Evolutionary conservation across 2,888 invertebrate species (phyloP).

Genomic region (Drosophila paracracens): DNA sequence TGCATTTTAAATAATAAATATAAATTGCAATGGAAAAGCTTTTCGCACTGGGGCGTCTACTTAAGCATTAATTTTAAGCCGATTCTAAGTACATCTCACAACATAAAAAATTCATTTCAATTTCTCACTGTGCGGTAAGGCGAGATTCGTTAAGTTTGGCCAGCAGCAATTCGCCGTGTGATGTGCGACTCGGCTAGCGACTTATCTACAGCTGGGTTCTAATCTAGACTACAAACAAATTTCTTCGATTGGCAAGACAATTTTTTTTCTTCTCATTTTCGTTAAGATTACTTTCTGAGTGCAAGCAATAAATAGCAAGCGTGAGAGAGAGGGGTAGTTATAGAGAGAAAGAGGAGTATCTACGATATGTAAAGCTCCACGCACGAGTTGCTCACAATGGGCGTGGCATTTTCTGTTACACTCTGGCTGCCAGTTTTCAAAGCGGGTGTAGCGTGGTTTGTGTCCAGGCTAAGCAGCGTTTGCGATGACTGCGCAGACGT

Average conservation of each 20-base stretch:
- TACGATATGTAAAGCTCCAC: constrained; percentile 81
- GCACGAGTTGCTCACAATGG: constrained; percentile 76
- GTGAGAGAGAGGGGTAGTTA: constrained; percentile 7
- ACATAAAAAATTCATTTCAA: constrained; percentile 55
- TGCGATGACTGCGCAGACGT: constrained; percentile 34
- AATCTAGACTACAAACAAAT: constrained; percentile 68
- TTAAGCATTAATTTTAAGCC: constrained; percentile 48
- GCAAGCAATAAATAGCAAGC: constrained; percentile 18
- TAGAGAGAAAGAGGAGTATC: constrained; percentile 16
- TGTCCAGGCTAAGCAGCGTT: constrained; percentile 67
- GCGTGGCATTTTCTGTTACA: constrained; percentile 42
- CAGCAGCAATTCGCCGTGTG: constrained; percentile 50
- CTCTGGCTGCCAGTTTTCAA: constrained; percentile 57
- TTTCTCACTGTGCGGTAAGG: constrained; percentile 29
- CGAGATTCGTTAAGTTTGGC: constrained; percentile 60
- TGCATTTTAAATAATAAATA: constrained; percentile 60
- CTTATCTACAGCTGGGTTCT: constrained; percentile 58
- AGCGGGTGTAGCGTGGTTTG: constrained; percentile 54
- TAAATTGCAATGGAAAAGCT: constrained; percentile 37
- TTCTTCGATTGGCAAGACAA: constrained; percentile 77
- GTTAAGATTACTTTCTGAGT: constrained; percentile 21
- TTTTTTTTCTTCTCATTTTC: constrained; percentile 16
- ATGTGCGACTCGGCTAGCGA: constrained; percentile 52
- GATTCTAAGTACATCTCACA: constrained; percentile 13
- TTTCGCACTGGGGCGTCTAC: constrained; percentile 71